Percentiles rank a stretch among this genome's conserved stretches.
Conservation (phyloP, 2,113 vertebrate species). For the western clawed frog (Xenopus tropicalis) region UCB_Xtro_10.0 CM004444.2:121667501-121668000, state of each 20-base stretch:
- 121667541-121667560: conserved; percentile 96
- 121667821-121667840: conserved; percentile 15
- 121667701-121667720: conserved; percentile 78
- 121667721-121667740: conserved; percentile 73
- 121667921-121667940: conserved; percentile 20
- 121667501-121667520: conserved; percentile 99
- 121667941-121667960: conserved; percentile 27
- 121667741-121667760: conserved; percentile 63
- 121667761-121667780: conserved; percentile 52
- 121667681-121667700: conserved; percentile 81
- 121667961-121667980: conserved; percentile 11
- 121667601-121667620: conserved; percentile 84
- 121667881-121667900: conserved; percentile 10
- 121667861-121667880: conserved; percentile 40
- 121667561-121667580: conserved; percentile 88
- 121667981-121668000: not conserved
- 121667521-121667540: conserved; percentile 99
- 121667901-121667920: conserved; percentile 34
- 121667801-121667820: not conserved
- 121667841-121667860: conserved; percentile 39
- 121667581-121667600: conserved; percentile 91
- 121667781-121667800: conserved; percentile 65
- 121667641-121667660: conserved; percentile 74
- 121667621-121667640: conserved; percentile 60
- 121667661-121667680: conserved; percentile 84